phyloP scores from a whole-genome alignment of 1,140 invertebrate genomes.

The Cyclargus thomasi region DNA sequence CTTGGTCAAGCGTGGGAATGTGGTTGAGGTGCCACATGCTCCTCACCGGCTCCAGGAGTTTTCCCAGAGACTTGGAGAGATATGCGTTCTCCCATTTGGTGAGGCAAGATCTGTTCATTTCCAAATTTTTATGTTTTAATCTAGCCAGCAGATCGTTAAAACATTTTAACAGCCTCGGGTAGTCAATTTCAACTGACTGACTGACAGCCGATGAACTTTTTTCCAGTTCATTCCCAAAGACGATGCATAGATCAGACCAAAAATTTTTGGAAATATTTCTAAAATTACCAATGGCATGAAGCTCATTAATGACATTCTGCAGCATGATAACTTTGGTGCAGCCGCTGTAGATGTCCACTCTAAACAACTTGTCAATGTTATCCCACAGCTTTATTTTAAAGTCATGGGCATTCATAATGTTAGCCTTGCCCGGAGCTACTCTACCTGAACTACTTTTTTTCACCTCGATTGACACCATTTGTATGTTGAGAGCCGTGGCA shows the following conservation, averaged over 20 bases:
- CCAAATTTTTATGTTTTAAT: conserved; percentile 74
- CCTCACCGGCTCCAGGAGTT: conserved; percentile 90
- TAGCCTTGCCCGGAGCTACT: conserved; percentile 66
- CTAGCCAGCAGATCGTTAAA: conserved; percentile 75
- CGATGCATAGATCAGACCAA: conserved; percentile 69
- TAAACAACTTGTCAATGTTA: conserved; percentile 70
- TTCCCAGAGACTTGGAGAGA: conserved; percentile 87
- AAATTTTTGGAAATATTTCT: conserved; percentile 72
- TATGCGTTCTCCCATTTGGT: conserved; percentile 91
- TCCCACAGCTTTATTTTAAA: conserved; percentile 72
- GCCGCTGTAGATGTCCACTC: conserved; percentile 54
- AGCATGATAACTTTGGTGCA: conserved; percentile 74
- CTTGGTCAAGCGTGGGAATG: conserved; percentile 65
- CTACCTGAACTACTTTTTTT: conserved; percentile 54
- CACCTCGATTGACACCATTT: conserved; percentile 57
- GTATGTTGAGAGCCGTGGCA: conserved; percentile 55
- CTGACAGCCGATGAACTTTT: conserved; percentile 83
- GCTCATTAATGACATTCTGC: conserved; percentile 72
- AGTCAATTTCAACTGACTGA: conserved; percentile 91
- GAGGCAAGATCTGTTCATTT: conserved; percentile 72
- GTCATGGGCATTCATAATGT: conserved; percentile 67
- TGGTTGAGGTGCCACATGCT: conserved; percentile 81
- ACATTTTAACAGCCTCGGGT: conserved; percentile 86
- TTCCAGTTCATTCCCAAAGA: conserved; percentile 73
- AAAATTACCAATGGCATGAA: conserved; percentile 73